Percentiles rank a stretch among this genome's conserved stretches.
These are phyloP conservation scores for Aphodius sticticus DNA, from an alignment of 2,888 invertebrate genomes.

Conservation along the genomic window DNA sequence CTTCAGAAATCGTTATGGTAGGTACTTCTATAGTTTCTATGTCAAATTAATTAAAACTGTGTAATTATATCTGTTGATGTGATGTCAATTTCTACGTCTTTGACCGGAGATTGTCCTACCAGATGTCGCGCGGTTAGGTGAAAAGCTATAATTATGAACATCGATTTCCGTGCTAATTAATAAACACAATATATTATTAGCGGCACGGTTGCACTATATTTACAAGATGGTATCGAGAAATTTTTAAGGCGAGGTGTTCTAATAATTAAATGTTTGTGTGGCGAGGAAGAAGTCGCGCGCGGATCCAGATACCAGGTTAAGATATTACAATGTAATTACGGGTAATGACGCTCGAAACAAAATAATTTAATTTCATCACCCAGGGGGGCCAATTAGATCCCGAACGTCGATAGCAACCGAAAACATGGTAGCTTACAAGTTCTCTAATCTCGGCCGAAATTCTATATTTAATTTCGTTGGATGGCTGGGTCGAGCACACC, in stretches of 20 bases:
- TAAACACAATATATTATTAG: slow-evolving; percentile 34
- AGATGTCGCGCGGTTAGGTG: not conserved
- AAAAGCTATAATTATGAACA: not conserved
- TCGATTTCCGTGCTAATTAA: slow-evolving; percentile 35
- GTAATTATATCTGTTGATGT: not conserved
- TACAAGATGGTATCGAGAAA: slow-evolving; percentile 33
- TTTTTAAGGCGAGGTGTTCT: slow-evolving; percentile 37
- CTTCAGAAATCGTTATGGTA: not conserved
- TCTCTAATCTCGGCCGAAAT: not conserved
- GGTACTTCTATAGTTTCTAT: not conserved
- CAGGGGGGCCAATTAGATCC: slow-evolving; percentile 37
- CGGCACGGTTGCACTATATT: slow-evolving; percentile 13
- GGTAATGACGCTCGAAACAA: slow-evolving; percentile 38
- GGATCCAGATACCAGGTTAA: slow-evolving; percentile 10
- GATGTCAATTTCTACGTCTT: not conserved
- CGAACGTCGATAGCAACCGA: slow-evolving; percentile 8
- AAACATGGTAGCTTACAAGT: slow-evolving; percentile 22
- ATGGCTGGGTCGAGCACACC: not conserved
- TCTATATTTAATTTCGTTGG: not conserved
- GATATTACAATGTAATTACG: slow-evolving; percentile 38
- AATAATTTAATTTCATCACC: slow-evolving; percentile 38
- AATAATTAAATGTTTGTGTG: slow-evolving; percentile 32
- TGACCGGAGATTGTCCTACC: not conserved
- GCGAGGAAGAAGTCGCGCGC: not conserved
- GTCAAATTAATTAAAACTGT: not conserved